A percentile compares a stretch with the other conserved stretches of the same genome.
Conservation (phyloP, 2,797 vertebrate genomes). For the Malurus leucopterus region DNA sequence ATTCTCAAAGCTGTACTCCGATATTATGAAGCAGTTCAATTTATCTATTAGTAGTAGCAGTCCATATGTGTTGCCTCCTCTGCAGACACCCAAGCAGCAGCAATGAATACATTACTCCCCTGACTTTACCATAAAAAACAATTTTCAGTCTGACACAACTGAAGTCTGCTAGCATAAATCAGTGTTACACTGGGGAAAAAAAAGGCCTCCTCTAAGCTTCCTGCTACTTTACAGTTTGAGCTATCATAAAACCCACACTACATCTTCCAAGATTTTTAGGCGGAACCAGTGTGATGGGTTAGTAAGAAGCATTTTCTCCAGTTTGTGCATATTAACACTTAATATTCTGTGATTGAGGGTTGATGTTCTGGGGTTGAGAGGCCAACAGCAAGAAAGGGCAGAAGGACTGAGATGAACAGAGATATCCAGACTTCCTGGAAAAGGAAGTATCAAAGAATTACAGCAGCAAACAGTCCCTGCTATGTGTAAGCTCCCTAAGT, state of each 20-base stretch:
- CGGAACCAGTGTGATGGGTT: neutral
- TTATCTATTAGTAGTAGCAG: neutral
- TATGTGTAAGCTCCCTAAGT: no score
- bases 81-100: neutral
- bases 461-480: neutral
- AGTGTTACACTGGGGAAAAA: neutral
- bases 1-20: neutral
- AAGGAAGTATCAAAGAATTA: neutral
- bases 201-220: neutral
- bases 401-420: neutral
- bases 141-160: neutral
- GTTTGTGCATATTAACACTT: neutral
- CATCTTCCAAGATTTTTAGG: neutral
- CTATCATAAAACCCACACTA: neutral
- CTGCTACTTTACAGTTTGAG: neutral
- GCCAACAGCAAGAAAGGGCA: neutral
- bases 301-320: neutral
- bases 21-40: neutral
- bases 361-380: neutral
- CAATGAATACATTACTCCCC: neutral
- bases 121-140: neutral
- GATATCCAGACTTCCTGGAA: neutral
- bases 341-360: rapidly evolving
- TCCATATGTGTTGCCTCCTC: neutral
- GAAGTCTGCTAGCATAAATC: neutral